Percentiles rank a stretch among this genome's conserved stretches.
Evolutionary conservation across 2,113 vertebrate species (phyloP).

Genomic region (Indicator maculatus): DNA sequence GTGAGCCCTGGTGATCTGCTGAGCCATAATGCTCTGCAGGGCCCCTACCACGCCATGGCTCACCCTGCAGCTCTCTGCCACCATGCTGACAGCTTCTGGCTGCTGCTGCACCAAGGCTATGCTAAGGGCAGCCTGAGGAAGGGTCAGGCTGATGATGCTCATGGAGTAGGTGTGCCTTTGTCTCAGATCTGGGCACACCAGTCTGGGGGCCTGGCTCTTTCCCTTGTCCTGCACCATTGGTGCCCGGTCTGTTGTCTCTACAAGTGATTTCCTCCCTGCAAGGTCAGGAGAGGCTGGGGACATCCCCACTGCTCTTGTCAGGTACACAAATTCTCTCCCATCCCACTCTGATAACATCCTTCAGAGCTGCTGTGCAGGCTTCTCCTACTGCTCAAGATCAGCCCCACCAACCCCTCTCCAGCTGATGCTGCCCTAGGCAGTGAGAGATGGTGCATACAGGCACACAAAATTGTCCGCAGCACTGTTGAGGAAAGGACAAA

Average conservation of each 20-base stretch:
- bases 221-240: background rate
- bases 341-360: background rate
- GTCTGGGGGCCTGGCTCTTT: background rate
- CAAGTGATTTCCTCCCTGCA: background rate
- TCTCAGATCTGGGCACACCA: background rate
- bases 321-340: background rate
- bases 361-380: background rate
- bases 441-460: background rate
- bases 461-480: background rate
- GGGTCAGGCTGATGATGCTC: fast-evolving
- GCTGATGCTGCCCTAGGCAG: background rate
- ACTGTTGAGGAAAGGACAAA: background rate
- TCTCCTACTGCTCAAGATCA: background rate
- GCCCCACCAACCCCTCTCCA: fast-evolving
- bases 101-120: background rate
- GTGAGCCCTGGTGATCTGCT: background rate
- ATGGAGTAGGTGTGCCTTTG: background rate
- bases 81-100: background rate
- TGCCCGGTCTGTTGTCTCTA: background rate
- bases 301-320: background rate
- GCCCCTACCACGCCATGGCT: background rate
- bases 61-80: background rate
- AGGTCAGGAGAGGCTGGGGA: background rate
- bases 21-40: too few species aligned
- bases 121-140: background rate